Base-by-base conservation (phyloP, 2,797 vertebrate genomes). In the Girardinus metallicus region DNA sequence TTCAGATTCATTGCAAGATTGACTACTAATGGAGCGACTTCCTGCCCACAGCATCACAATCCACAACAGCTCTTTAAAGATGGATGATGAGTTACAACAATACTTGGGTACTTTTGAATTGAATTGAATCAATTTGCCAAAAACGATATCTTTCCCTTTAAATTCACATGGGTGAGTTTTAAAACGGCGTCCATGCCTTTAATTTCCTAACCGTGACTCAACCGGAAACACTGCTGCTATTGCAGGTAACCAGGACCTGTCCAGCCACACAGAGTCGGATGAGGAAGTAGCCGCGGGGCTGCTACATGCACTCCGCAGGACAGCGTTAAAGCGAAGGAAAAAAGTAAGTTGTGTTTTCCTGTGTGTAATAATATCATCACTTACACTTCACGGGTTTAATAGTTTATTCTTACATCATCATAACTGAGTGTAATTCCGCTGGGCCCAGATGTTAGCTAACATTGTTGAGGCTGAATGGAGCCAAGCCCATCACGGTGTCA, bases 241-340 rank as follows among this genome's bases (percentile, higher is more conserved):
- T 7, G 55, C 75, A 76, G 72, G 74, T 82, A 47, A 15, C 39
- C 12, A 73, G 41, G 11, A 21, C 6, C 5, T 4, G 26, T 41
- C 83, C 86, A 85, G 76, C 86, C 80, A 53, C 83, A 39, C 76
- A 90, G 79, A 86, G 85, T 91, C 78, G 77, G 88, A 93, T 80
- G 83, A 93, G 94, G 94, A 95, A 95, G 93, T 93, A 57, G 31
- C 64, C 5, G 0, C 62, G 2, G 11, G 29, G n/a, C 23, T 55
- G 43, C 29, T 74, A 80, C 51, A 43, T 41, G 55, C 43, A 62
- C 73, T 70, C 46, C 79, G n/a, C 47, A 49, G 81, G 83, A 82
- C 79, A 36, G 75, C 70, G 21, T 1, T 16, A 15, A 9, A 13
- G 2, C 10, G 29, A 44, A 29, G 26, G 26, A 60, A 34, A 57